Evolutionary conservation across 2,113 vertebrate genomes (phyloP).

Genomic region (Nycticorax nycticorax): DNA sequence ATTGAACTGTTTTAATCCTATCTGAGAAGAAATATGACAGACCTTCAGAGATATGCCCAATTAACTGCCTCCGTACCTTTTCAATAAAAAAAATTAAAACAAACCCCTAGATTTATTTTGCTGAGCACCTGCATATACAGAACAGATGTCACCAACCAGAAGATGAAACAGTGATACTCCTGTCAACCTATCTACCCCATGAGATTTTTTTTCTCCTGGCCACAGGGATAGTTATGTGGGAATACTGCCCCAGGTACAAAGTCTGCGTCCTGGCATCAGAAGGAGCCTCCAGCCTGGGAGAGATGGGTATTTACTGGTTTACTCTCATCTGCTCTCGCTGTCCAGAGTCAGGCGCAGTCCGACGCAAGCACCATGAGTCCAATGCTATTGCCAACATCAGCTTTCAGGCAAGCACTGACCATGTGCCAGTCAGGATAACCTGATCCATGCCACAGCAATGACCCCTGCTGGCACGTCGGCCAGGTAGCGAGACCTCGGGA

Average conservation of each 20-base stretch:
- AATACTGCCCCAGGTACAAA: not conserved
- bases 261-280: not conserved
- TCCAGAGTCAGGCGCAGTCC: not conserved
- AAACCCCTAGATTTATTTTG: not conserved
- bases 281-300: not conserved
- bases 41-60: conserved; percentile 19
- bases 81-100: not conserved
- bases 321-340: not conserved
- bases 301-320: not conserved
- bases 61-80: conserved; percentile 28
- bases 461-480: not conserved
- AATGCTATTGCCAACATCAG: fast-evolving
- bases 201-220: not conserved
- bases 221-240: not conserved
- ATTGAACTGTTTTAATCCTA: conserved; percentile 39
- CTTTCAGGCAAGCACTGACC: fast-evolving
- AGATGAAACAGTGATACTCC: not conserved
- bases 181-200: not conserved
- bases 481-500: fast-evolving
- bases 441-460: not conserved
- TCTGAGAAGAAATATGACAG: conserved; percentile 47
- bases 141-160: not conserved
- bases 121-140: not conserved
- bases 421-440: fast-evolving
- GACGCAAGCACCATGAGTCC: fast-evolving